Conservation (phyloP, 2,888 invertebrate species). For the Clanis bilineata region DNA sequence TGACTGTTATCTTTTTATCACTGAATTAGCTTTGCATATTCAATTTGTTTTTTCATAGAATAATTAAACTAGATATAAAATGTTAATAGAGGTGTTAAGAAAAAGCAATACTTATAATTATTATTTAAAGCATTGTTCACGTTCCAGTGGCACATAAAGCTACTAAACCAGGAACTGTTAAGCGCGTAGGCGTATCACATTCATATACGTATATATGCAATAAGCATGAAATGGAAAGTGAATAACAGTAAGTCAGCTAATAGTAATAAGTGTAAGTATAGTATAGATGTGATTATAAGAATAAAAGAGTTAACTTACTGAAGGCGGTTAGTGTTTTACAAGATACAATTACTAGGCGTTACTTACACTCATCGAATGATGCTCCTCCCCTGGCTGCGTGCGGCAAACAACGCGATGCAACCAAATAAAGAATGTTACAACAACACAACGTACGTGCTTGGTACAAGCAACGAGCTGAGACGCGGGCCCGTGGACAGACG, state of each 20-base stretch:
- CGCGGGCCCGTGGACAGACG: not conserved
- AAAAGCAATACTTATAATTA: not conserved
- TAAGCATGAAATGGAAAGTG: not conserved
- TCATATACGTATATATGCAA: not conserved
- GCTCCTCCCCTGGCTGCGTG: conserved; percentile 85
- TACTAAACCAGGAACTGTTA: not conserved
- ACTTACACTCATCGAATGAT: conserved; percentile 89
- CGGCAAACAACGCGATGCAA: conserved; percentile 78
- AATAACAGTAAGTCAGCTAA: not conserved
- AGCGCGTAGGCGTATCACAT: not conserved
- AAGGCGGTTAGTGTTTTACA: not conserved
- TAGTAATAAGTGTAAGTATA: not conserved
- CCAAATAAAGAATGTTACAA: conserved; percentile 74
- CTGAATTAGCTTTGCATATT: no score
- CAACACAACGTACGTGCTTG: conserved; percentile 52
- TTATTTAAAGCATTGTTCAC: not conserved
- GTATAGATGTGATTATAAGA: not conserved
- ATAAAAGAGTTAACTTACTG: conserved; percentile 1
- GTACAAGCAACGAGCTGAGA: conserved; percentile 32
- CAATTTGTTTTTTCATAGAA: no score
- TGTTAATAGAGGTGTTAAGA: no score
- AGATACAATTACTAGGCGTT: conserved; percentile 35
- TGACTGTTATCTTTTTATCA: not conserved
- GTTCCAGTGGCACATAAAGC: not conserved
- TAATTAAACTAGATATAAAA: no score